These are phyloP conservation scores for Lineus longissimus DNA, from an alignment of 1,140 invertebrate species.

Conservation along the genomic window DNA sequence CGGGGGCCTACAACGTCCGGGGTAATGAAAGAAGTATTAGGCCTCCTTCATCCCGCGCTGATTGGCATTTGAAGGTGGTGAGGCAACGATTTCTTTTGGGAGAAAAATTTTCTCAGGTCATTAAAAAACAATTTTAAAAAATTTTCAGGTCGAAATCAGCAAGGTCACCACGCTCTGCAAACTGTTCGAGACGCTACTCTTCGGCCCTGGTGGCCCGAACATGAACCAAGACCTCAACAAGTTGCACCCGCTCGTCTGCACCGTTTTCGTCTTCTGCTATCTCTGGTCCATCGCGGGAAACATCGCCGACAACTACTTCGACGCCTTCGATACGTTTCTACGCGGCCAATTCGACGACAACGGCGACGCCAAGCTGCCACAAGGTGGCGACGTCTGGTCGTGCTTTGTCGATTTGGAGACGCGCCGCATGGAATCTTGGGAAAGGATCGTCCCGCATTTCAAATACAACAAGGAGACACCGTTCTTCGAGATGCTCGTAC, in stretches of 20 bases:
- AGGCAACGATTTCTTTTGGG: not conserved
- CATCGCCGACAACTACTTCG: constrained; percentile 65
- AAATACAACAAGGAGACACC: constrained; percentile 58
- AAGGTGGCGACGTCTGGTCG: constrained; percentile 66
- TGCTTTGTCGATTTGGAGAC: constrained; percentile 68
- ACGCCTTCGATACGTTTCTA: constrained; percentile 67
- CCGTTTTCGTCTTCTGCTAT: constrained; percentile 72
- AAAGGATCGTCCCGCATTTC: constrained; percentile 70
- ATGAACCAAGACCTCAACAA: constrained; percentile 45
- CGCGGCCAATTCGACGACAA: constrained; percentile 67
- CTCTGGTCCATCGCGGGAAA: constrained; percentile 81
- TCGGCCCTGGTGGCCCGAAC: constrained; percentile 55
- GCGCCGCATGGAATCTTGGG: constrained; percentile 69
- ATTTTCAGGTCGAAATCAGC: constrained; percentile 70
- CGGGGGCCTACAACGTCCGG: too few species aligned
- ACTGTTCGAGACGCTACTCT: constrained; percentile 67
- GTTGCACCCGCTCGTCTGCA: constrained; percentile 61
- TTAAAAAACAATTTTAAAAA: not conserved
- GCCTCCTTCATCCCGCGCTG: too few species aligned
- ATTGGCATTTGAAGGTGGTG: too few species aligned
- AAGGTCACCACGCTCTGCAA: constrained; percentile 72
- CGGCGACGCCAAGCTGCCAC: constrained; percentile 62
- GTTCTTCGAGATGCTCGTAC: constrained; percentile 57
- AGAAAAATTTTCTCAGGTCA: not conserved
- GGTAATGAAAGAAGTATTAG: too few species aligned